These are phyloP conservation scores for Coilia nasus DNA, from an alignment of 2,797 vertebrate genomes.

Conservation along the genomic window DNA sequence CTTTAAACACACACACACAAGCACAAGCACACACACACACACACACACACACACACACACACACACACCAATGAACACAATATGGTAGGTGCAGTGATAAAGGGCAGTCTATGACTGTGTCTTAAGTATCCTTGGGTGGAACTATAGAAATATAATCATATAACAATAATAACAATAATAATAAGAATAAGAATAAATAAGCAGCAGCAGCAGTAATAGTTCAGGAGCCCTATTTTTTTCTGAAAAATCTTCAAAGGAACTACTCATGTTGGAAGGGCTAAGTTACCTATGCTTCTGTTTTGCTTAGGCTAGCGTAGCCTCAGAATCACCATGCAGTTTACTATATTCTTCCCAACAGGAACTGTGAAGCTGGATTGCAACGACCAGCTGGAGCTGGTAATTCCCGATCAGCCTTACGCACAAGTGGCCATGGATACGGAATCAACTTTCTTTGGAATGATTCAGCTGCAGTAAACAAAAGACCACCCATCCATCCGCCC, in stretches of 20 bases:
- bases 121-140: neutral
- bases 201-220: no score
- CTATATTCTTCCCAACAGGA: conserved; percentile 45
- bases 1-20: no score
- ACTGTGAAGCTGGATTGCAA: conserved; percentile 57
- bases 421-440: conserved; percentile 60
- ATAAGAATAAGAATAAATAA: no score
- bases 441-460: conserved; percentile 67
- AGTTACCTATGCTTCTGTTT: neutral
- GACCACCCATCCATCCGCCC: conserved; percentile 16
- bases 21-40: no score
- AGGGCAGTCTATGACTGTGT: neutral
- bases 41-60: no score
- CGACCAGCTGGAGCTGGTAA: conserved; percentile 61
- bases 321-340: neutral
- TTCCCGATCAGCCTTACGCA: conserved; percentile 56
- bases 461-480: conserved; percentile 65
- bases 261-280: neutral
- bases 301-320: neutral
- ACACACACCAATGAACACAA: neutral
- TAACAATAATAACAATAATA: no score
- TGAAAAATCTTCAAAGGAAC: neutral
- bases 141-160: neutral
- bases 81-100: neutral
- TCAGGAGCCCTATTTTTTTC: neutral